phyloP scores from a whole-genome alignment of 2,888 invertebrate species.

The Phengaris arion region DNA sequence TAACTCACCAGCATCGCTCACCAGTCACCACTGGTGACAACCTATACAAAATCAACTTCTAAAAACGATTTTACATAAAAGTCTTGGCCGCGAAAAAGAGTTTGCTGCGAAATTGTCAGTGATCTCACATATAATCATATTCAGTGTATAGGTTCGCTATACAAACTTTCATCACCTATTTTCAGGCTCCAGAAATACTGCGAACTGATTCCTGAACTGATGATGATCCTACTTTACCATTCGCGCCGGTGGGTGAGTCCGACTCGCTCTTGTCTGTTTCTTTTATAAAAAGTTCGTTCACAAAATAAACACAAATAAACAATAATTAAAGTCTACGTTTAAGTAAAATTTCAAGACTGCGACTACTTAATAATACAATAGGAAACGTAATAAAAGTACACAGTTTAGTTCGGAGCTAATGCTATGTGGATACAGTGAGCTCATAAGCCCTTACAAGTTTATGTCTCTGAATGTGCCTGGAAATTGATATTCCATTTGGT shows the following conservation, averaged over 20 bases:
- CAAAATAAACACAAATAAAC: no score
- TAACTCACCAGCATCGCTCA: not conserved
- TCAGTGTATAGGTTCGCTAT: no score
- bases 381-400: not conserved
- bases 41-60: constrained; percentile 6
- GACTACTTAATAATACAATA: not conserved
- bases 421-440: not conserved
- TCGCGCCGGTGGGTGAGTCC: no score
- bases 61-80: not conserved
- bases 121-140: not conserved
- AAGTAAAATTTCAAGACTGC: not conserved
- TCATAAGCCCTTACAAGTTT: constrained; percentile 11
- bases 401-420: constrained; percentile 8
- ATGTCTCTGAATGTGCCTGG: constrained; percentile 1
- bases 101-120: constrained; percentile 2
- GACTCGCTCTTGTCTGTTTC: no score
- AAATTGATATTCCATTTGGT: constrained; percentile 6
- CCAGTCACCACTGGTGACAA: not conserved
- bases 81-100: not conserved
- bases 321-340: no score
- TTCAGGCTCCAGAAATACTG: no score
- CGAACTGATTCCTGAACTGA: no score
- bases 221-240: no score
- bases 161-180: no score
- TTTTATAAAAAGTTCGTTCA: no score